A percentile compares a stretch with the other conserved stretches of the same genome.
Evolutionary conservation across 2,113 vertebrate species (phyloP).

Genomic region (Probosciger aterrimus): DNA sequence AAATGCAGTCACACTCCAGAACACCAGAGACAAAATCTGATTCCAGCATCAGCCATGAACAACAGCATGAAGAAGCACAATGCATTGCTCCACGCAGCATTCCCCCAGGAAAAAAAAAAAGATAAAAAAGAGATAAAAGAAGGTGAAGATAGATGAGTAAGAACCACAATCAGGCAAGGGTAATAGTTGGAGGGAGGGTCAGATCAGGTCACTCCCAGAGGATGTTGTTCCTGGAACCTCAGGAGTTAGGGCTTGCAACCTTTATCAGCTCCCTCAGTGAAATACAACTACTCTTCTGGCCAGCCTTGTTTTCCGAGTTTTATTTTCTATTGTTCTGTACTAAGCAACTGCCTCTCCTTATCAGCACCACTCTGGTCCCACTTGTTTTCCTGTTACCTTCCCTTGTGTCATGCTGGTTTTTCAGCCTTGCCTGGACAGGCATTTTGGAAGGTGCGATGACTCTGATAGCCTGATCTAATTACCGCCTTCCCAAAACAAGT

Average conservation of each 20-base stretch:
- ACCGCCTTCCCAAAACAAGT: not conserved
- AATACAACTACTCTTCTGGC: not conserved
- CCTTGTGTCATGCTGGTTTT: not conserved
- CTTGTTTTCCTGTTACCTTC: slow-evolving; percentile 40
- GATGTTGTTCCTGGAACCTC: not conserved
- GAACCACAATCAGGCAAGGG: not conserved
- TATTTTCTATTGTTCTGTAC: slow-evolving; percentile 34
- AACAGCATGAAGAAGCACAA: not conserved
- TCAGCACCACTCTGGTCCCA: not conserved
- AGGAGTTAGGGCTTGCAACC: not conserved
- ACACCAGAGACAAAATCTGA: not conserved
- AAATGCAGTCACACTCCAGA: not conserved
- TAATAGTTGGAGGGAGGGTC: not conserved
- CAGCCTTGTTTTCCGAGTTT: not conserved
- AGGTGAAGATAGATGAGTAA: not conserved
- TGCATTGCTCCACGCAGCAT: rapidly evolving
- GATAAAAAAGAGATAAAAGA: not conserved
- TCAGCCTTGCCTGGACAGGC: not conserved
- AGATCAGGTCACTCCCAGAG: not conserved
- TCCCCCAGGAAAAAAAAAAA: not conserved
- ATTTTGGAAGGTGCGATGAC: not conserved
- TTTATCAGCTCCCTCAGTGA: not conserved
- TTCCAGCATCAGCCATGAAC: not conserved
- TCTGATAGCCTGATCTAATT: not conserved
- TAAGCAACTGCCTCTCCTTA: slow-evolving; percentile 25